These are phyloP conservation scores for Nannoperca australis DNA, from an alignment of 2,797 vertebrate species.

Conservation along the genomic window DNA sequence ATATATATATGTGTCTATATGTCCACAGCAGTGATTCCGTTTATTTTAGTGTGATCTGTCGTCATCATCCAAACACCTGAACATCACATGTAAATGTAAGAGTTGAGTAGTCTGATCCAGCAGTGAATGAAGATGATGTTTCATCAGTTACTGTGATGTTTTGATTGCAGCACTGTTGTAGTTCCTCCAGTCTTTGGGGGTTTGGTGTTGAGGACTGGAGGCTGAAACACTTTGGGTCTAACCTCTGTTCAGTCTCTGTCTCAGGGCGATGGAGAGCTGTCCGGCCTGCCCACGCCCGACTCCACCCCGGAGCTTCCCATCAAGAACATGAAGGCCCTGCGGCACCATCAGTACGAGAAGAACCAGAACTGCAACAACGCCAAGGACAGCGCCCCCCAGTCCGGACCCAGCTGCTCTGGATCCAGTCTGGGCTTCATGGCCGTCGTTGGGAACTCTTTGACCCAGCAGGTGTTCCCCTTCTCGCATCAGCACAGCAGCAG, in stretches of 20 bases:
- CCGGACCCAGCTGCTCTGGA: slow-evolving; percentile 46
- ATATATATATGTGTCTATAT: too few relatives aligned
- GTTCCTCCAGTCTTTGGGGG: too few relatives aligned
- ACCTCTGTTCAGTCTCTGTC: slow-evolving; percentile 62
- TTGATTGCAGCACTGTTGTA: too few relatives aligned
- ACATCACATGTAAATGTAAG: too few relatives aligned
- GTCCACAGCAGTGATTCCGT: too few relatives aligned
- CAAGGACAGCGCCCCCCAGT: slow-evolving; percentile 62
- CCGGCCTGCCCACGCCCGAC: slow-evolving; percentile 88
- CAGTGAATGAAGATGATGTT: too few relatives aligned
- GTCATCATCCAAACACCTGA: too few relatives aligned
- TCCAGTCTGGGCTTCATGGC: slow-evolving; percentile 66
- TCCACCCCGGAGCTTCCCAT: slow-evolving; percentile 87
- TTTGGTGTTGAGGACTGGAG: too few relatives aligned
- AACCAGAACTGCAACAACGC: slow-evolving; percentile 87
- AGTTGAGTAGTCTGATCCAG: too few relatives aligned
- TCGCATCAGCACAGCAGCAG: slow-evolving; percentile 61
- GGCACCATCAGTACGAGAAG: slow-evolving; percentile 83
- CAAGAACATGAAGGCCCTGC: slow-evolving; percentile 83
- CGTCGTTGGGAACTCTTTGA: slow-evolving; percentile 51
- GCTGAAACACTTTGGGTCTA: too few relatives aligned
- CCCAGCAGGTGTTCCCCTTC: slow-evolving; percentile 77
- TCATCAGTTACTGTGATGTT: too few relatives aligned
- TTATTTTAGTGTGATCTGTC: too few relatives aligned
- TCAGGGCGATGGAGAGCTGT: slow-evolving; percentile 81